phyloP scores from a whole-genome alignment of 2,888 invertebrate species.

The Acanthopleura granulata region DNA sequence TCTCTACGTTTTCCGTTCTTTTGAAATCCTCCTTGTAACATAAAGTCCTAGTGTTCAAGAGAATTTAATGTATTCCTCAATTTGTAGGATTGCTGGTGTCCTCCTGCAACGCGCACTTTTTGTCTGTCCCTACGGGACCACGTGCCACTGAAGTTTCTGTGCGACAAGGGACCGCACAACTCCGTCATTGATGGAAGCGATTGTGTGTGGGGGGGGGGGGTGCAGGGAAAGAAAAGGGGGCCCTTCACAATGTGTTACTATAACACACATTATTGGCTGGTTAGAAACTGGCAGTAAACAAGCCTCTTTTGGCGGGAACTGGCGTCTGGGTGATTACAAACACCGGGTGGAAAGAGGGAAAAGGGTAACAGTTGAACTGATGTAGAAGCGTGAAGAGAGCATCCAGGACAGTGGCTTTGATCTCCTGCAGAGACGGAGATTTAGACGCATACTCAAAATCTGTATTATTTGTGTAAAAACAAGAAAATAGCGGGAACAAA shows the following conservation, averaged over 20 bases:
- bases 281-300: conserved; percentile 5
- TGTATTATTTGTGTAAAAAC: conserved; percentile 10
- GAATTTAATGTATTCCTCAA: conserved; percentile 1
- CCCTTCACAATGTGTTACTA: not conserved
- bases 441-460: not conserved
- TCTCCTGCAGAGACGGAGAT: not conserved
- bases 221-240: not conserved
- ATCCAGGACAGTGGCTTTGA: not conserved
- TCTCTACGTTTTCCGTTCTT: not conserved
- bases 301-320: conserved; percentile 1
- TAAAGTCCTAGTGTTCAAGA: not conserved
- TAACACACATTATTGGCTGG: not conserved
- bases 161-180: too few species aligned
- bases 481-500: not conserved
- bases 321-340: not conserved
- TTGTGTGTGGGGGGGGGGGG: too few species aligned
- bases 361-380: not conserved
- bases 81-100: not conserved
- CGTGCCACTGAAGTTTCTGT: not conserved
- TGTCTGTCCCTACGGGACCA: not conserved
- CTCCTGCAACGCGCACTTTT: not conserved
- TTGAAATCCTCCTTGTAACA: conserved; percentile 1
- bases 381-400: not conserved
- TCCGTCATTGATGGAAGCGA: too few species aligned
- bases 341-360: not conserved